Percentiles rank a stretch among this genome's conserved stretches.
phyloP scores from a whole-genome alignment of 2,888 invertebrate genomes.

The Mallateleia sp. region DNA sequence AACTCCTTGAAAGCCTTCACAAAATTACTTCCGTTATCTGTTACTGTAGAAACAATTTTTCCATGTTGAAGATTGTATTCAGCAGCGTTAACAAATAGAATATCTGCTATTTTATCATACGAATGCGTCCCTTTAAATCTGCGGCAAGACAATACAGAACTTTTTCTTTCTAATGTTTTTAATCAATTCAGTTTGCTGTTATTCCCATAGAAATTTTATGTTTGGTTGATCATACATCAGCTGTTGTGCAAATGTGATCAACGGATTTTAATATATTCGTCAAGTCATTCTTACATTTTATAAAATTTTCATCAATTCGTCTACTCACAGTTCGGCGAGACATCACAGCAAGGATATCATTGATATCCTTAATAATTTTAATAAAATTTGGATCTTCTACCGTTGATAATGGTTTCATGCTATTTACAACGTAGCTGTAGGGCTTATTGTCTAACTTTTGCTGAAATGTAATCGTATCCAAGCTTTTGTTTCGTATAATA shows the following conservation, averaged over 20 bases:
- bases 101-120: conserved; percentile 30
- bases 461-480: no score
- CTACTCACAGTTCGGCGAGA: conserved; percentile 18
- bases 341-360: background rate
- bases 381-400: conserved; percentile 16
- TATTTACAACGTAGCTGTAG: background rate
- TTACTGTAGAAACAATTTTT: conserved; percentile 35
- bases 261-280: background rate
- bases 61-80: conserved; percentile 29
- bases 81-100: background rate
- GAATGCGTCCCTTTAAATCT: conserved; percentile 13
- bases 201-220: conserved; percentile 31
- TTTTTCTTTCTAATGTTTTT: background rate
- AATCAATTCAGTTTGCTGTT: conserved; percentile 28
- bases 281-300: background rate
- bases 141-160: conserved; percentile 9
- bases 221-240: conserved; percentile 37
- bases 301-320: conserved; percentile 3
- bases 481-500: no score
- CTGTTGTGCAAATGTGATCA: conserved; percentile 19
- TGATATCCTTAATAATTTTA: conserved; percentile 18
- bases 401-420: background rate
- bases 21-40: conserved; percentile 33
- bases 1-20: conserved; percentile 31
- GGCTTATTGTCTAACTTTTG: background rate